Conservation (phyloP, 2,888 invertebrate species). For the Ischnura elegans region DNA sequence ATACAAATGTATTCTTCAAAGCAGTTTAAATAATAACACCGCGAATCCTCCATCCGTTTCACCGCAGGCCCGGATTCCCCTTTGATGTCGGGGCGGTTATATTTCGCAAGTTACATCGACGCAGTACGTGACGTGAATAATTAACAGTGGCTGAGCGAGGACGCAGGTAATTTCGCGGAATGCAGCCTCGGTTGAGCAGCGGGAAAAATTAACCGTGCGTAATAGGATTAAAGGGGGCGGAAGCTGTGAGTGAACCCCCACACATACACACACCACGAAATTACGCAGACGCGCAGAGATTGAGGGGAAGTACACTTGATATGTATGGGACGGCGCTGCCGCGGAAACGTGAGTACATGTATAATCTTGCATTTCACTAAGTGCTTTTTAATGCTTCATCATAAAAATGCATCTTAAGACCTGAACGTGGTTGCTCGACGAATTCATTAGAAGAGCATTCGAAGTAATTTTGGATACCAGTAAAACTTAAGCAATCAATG, state of each 20-base stretch:
- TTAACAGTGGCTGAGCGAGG: background rate
- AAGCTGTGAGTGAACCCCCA: background rate
- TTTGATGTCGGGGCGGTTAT: constrained; percentile 10
- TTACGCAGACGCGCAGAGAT: background rate
- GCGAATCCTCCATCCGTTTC: background rate
- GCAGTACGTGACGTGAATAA: constrained; percentile 13
- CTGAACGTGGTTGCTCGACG: background rate
- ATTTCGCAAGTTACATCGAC: constrained; percentile 11
- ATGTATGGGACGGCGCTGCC: background rate
- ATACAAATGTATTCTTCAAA: no score
- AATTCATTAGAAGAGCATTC: background rate
- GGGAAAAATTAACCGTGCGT: background rate
- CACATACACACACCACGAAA: background rate
- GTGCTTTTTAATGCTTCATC: constrained; percentile 29
- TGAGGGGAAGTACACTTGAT: background rate
- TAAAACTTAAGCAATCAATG: no score
- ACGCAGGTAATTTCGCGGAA: constrained; percentile 3
- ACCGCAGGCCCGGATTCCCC: background rate
- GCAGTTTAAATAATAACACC: no score
- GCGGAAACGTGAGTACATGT: background rate
- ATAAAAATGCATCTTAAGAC: background rate
- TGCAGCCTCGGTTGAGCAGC: background rate
- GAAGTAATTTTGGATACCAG: background rate
- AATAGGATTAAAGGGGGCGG: background rate
- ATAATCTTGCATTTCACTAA: background rate